Conservation (phyloP, 2,113 vertebrate genomes). For the Percina caprodes region DNA sequence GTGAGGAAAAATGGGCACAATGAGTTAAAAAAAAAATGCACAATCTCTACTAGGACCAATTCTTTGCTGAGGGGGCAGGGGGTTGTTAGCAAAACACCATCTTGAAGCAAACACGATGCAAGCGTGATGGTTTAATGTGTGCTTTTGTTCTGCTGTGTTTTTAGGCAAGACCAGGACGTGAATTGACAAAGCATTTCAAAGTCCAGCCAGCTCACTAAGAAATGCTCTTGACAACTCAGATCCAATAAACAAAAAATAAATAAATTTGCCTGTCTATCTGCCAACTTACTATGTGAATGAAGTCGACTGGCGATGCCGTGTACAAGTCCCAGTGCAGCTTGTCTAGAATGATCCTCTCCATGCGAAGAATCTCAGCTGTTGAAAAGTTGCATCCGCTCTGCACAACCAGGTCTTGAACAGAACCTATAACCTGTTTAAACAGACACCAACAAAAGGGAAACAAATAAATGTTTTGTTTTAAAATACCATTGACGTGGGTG, state of each 20-base stretch:
- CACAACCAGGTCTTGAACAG: conserved; percentile 84
- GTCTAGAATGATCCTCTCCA: conserved; percentile 89
- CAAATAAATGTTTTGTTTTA: conserved; percentile 81
- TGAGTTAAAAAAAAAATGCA: conserved; percentile 61
- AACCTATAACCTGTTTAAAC: conserved; percentile 88
- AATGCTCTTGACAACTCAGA: conserved; percentile 27
- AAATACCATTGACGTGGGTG: conserved; percentile 10
- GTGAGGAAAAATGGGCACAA: conserved; percentile 41
- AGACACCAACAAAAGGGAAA: conserved; percentile 77
- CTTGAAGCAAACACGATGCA: conserved; percentile 27
- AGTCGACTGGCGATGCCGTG: conserved; percentile 88
- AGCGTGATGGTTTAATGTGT: conserved; percentile 58
- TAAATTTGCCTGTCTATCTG: conserved; percentile 39
- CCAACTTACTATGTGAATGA: conserved; percentile 88
- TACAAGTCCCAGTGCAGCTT: conserved; percentile 91
- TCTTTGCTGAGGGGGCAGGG: not conserved
- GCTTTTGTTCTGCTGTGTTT: conserved; percentile 70
- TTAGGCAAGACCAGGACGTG: conserved; percentile 37
- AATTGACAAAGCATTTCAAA: conserved; percentile 34
- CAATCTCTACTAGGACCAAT: conserved; percentile 73
- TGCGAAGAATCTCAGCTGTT: conserved; percentile 89
- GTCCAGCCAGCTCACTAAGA: conserved; percentile 9
- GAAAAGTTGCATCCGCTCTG: conserved; percentile 88
- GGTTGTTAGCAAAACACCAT: conserved; percentile 29
- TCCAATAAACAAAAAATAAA: conserved; percentile 11